phyloP scores from a whole-genome alignment of 2,888 invertebrate species.

The Melipona beecheii region DNA sequence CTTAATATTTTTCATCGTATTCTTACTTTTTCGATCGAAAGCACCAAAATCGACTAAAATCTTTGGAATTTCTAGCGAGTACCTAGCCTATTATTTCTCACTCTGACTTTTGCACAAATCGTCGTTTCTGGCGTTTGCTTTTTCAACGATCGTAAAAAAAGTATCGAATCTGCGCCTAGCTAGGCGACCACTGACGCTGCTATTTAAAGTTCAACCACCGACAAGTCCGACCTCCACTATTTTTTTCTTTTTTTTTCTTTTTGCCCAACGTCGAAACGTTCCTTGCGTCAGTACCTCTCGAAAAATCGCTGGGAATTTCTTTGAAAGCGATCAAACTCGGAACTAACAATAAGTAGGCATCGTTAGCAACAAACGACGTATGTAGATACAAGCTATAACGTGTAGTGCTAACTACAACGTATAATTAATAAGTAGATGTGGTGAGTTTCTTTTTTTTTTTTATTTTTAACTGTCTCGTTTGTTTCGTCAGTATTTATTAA shows the following conservation, averaged over 20 bases:
- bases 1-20: no score
- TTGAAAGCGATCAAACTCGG: neutral
- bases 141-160: neutral
- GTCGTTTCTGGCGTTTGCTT: neutral
- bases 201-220: slow-evolving; percentile 53
- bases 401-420: neutral
- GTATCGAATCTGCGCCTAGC: neutral
- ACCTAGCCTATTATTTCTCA: neutral
- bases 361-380: neutral
- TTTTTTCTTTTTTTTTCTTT: neutral
- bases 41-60: neutral
- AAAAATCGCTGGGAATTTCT: neutral
- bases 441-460: no score
- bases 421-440: no score
- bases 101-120: neutral
- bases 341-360: no score
- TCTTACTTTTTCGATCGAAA: no score
- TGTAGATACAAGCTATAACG: neutral
- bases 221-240: slow-evolving; percentile 12
- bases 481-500: no score
- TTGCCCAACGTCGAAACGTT: neutral
- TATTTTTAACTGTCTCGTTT: no score
- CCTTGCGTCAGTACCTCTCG: neutral
- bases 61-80: neutral
- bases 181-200: slow-evolving; percentile 34